These are phyloP conservation scores for Atherix ibis DNA, from an alignment of 2,888 invertebrate species.

Conservation along the genomic window DNA sequence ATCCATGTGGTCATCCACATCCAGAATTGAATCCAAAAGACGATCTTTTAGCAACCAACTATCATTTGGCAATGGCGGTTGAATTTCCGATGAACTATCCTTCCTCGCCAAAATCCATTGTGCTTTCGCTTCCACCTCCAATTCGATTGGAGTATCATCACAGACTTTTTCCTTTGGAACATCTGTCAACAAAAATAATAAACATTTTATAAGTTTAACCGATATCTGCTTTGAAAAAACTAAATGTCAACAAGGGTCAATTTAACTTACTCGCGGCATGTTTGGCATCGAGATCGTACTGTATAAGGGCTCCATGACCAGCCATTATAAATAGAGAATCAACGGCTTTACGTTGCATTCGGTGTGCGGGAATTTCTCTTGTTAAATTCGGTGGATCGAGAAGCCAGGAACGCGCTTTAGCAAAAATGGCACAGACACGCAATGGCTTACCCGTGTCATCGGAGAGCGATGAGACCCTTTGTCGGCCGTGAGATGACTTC, in stretches of 20 bases:
- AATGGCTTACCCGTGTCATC: slow-evolving; percentile 53
- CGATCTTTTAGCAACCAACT: slow-evolving; percentile 46
- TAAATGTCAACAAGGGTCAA: no score
- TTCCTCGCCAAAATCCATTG: slow-evolving; percentile 73
- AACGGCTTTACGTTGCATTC: slow-evolving; percentile 40
- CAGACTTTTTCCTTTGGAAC: slow-evolving; percentile 70
- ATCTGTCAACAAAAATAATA: slow-evolving; percentile 33
- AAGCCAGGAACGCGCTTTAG: slow-evolving; percentile 59
- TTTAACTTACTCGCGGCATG: slow-evolving; percentile 36
- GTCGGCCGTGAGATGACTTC: slow-evolving; percentile 35
- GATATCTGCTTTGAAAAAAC: no score
- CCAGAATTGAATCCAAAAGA: slow-evolving; percentile 15
- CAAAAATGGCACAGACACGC: slow-evolving; percentile 64
- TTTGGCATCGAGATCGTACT: slow-evolving; percentile 74
- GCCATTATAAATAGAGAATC: slow-evolving; percentile 85
- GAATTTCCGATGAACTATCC: slow-evolving; percentile 42
- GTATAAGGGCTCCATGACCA: slow-evolving; percentile 71
- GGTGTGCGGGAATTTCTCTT: slow-evolving; percentile 28
- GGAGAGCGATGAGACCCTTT: slow-evolving; percentile 53
- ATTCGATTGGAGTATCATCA: slow-evolving; percentile 72
- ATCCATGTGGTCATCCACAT: slow-evolving; percentile 17
- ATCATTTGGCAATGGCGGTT: slow-evolving; percentile 56
- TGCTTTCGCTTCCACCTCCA: slow-evolving; percentile 70
- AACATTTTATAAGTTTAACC: slow-evolving; percentile 1
- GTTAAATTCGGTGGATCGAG: slow-evolving; percentile 33